Base-by-base conservation (phyloP, 2,888 invertebrate genomes). In the Gryllus longicercus region DNA sequence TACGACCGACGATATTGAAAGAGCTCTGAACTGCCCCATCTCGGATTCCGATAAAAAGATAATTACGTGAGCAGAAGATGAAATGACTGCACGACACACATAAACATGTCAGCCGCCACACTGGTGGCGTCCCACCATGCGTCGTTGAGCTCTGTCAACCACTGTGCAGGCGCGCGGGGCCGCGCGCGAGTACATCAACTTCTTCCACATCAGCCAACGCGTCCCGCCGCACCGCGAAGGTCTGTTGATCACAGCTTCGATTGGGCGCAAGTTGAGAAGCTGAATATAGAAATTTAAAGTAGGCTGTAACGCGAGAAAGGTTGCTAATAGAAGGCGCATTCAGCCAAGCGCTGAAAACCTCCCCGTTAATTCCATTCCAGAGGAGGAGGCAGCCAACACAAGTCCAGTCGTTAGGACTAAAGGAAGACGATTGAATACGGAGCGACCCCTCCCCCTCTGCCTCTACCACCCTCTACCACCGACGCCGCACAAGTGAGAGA, bases 221-320 rank as follows among this genome's bases (percentile, higher is more conserved):
- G 38, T 8, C 38, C 5, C 38, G 38, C 5, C 38, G 38, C 38
- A 5, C 38, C 8, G 38, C 38, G 38, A 8, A 5, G 38, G 38
- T 8, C 38, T 38, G 38, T 38, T 38, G 38, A 38, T 38, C 38
- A 38, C 38, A 38, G 38, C 5, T 18, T 63, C 63, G 63, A 63
- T 63, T 63, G 63, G 11, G 16, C 63, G 16, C 16, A 18, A 63
- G 14, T 3, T 4, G 63, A 14, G 16, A n/a, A 10, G 16, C n/a
- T 63, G 63, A 63, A 63, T 63, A n/a, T 16, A 14, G 63, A 63
- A 63, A 63, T 63, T 63, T 63, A 14, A n/a, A 63, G n/a, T 14
- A n/a, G 63, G 63, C 63, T n/a, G 63, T 63, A 63, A 63, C 63
- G 63, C 63, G 63, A 63, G 63, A 63, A 18, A 14, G 63, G 63